Conservation (phyloP, 2,113 vertebrate species). For the Siniperca chuatsi region DNA sequence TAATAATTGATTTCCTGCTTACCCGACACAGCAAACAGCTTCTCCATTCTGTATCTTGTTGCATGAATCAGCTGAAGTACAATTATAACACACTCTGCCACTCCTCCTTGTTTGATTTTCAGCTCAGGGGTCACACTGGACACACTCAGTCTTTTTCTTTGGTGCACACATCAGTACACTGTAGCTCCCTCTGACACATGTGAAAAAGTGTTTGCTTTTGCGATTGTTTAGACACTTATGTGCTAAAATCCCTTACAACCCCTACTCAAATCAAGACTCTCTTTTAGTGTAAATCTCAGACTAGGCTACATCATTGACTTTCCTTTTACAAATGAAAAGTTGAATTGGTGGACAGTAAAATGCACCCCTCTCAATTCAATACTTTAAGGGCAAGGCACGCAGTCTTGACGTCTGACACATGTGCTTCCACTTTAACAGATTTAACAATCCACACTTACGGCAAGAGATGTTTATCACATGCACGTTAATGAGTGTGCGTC, state of each 20-base stretch:
- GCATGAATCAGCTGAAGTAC: constrained; percentile 9
- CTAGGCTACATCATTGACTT: background rate
- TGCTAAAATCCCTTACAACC: constrained; percentile 1
- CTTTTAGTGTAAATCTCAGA: background rate
- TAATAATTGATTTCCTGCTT: constrained; percentile 26
- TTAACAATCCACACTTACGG: background rate
- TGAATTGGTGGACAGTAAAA: too few relatives aligned
- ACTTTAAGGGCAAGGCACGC: too few relatives aligned
- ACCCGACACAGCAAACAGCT: background rate
- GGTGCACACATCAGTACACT: background rate
- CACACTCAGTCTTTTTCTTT: background rate
- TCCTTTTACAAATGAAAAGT: too few relatives aligned
- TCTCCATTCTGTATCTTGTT: background rate
- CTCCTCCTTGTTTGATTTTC: background rate
- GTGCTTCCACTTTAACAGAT: background rate
- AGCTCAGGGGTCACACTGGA: constrained; percentile 1
- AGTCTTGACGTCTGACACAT: too few relatives aligned
- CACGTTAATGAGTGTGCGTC: background rate
- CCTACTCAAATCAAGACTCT: background rate
- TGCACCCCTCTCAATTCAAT: too few relatives aligned
- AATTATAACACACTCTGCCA: background rate
- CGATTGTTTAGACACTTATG: background rate
- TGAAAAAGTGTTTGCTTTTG: background rate
- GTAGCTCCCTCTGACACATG: background rate
- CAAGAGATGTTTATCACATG: background rate